Percentiles rank a stretch among this genome's conserved stretches.
Conservation (phyloP, 2,113 vertebrate species). For the Aspidoscelis tigris region DNA sequence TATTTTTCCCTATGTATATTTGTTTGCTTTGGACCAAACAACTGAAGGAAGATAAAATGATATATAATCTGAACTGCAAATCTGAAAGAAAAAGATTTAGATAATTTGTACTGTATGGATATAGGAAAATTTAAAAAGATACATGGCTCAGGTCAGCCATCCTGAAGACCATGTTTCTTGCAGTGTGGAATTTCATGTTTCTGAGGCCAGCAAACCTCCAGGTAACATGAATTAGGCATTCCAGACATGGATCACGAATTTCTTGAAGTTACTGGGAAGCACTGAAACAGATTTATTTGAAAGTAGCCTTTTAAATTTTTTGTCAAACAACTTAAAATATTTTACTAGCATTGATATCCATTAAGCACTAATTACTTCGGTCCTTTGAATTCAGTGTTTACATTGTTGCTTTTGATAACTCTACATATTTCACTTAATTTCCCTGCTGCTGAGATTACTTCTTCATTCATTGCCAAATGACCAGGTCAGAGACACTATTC, state of each 20-base stretch:
- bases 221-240: conserved; percentile 55
- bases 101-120: neutral
- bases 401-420: neutral
- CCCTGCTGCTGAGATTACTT: neutral
- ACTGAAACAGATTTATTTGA: neutral
- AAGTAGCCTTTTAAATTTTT: neutral
- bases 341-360: fast-evolving
- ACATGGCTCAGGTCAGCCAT: conserved; percentile 64
- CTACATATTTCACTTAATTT: neutral
- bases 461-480: conserved; percentile 19
- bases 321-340: neutral
- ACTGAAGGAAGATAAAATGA: neutral
- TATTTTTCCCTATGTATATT: neutral
- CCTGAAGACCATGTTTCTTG: conserved; percentile 43
- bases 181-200: conserved; percentile 45
- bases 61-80: neutral
- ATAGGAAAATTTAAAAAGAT: neutral
- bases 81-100: neutral
- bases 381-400: fast-evolving
- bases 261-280: neutral
- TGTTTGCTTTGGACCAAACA: conserved; percentile 56
- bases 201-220: conserved; percentile 88
- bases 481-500: neutral
- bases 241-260: neutral
- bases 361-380: neutral